Conservation (phyloP, 2,888 invertebrate genomes). For the Xestobium rufovillosum region DNA sequence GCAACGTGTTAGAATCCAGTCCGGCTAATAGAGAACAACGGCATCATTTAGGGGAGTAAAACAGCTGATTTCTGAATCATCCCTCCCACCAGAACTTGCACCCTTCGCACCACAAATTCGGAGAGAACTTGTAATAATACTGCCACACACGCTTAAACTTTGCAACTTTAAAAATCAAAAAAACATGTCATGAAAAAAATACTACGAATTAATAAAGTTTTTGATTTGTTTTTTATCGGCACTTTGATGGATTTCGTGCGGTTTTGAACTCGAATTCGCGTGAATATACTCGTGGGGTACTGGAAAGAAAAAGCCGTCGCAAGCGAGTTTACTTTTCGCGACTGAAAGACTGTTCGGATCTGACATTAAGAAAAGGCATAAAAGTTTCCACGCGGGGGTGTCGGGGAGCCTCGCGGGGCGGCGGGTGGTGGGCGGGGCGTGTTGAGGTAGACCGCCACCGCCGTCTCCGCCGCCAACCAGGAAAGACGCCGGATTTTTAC, state of each 20-base stretch:
- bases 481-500: slow-evolving; percentile 48
- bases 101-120: too few species aligned
- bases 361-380: slow-evolving; percentile 45
- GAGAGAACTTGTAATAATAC: too few species aligned
- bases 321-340: slow-evolving; percentile 41
- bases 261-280: not conserved
- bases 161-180: too few species aligned
- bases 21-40: too few species aligned
- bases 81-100: slow-evolving; percentile 18
- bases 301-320: not conserved
- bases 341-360: slow-evolving; percentile 41
- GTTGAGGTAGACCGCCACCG: slow-evolving; percentile 47
- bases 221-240: slow-evolving; percentile 6
- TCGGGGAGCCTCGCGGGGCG: slow-evolving; percentile 17
- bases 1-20: too few species aligned
- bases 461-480: slow-evolving; percentile 45
- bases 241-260: slow-evolving; percentile 1
- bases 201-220: too few species aligned
- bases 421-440: slow-evolving; percentile 41
- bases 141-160: too few species aligned
- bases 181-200: too few species aligned
- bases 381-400: slow-evolving; percentile 34
- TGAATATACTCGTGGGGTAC: not conserved
- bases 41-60: slow-evolving; percentile 27
- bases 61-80: slow-evolving; percentile 39